Conservation (phyloP, 2,888 invertebrate genomes). For the Aphodius granarius region DNA sequence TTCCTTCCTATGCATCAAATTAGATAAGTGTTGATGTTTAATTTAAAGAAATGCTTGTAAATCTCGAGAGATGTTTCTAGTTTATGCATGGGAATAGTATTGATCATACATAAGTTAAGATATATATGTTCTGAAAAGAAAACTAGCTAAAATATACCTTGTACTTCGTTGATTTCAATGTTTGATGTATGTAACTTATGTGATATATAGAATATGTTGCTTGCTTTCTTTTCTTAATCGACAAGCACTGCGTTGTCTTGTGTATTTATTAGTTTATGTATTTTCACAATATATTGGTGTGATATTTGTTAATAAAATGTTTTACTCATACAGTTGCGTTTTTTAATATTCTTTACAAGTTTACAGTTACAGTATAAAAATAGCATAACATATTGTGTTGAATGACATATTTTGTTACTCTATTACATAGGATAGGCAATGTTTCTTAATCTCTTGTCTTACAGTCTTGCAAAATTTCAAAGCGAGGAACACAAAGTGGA, state of each 20-base stretch:
- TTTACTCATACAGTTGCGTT: not conserved
- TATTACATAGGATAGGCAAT: too few relatives aligned
- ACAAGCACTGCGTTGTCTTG: not conserved
- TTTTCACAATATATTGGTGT: constrained; percentile 19
- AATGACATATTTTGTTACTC: too few relatives aligned
- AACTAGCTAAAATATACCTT: not conserved
- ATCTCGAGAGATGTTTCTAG: not conserved
- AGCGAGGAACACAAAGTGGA: not conserved
- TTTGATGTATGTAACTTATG: not conserved
- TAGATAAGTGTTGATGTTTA: not conserved
- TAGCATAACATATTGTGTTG: too few relatives aligned
- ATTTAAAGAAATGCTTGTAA: not conserved
- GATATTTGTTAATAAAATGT: constrained; percentile 19
- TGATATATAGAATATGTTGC: not conserved
- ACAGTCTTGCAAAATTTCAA: not conserved
- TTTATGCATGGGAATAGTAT: not conserved
- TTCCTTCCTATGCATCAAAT: not conserved
- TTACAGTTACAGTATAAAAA: too few relatives aligned
- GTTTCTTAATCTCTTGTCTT: not conserved
- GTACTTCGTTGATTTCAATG: not conserved
- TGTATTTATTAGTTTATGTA: not conserved
- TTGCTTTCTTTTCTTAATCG: not conserved
- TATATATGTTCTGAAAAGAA: not conserved
- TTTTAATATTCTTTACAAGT: not conserved
- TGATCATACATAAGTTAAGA: not conserved